phyloP scores from a whole-genome alignment of 37 sponge, comb jelly and placozoan species.

The Amphimedon queenslandica region DNA sequence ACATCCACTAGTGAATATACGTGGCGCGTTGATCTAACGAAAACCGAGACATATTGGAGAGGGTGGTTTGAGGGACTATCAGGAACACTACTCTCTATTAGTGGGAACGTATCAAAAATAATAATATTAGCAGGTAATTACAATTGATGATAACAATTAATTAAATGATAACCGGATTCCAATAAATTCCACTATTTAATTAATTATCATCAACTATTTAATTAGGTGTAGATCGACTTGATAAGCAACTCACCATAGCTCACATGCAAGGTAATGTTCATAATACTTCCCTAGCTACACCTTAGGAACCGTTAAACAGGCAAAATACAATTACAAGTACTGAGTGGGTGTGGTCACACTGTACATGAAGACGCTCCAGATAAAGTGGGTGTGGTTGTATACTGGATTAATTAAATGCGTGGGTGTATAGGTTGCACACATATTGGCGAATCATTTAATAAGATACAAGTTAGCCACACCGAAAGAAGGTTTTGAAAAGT shows the following conservation, averaged over 20 bases:
- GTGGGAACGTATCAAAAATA: slow-evolving; percentile 65
- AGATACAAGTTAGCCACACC: slow-evolving; percentile 59
- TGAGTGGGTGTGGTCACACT: slow-evolving; percentile 81
- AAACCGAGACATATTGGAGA: slow-evolving; percentile 77
- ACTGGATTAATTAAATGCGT: too few relatives aligned
- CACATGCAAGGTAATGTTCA: slow-evolving; percentile 96
- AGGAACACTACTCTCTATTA: slow-evolving; percentile 45
- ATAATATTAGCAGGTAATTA: slow-evolving; percentile 69
- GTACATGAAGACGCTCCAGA: slow-evolving; percentile 91
- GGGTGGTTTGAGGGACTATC: slow-evolving; percentile 89
- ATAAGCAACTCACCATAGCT: slow-evolving; percentile 82
- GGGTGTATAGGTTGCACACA: slow-evolving; percentile 62
- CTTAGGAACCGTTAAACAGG: too few relatives aligned
- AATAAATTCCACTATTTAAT: not conserved
- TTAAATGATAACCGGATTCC: not conserved
- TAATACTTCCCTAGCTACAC: too few relatives aligned
- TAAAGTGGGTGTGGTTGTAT: too few relatives aligned
- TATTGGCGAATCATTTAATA: slow-evolving; percentile 41
- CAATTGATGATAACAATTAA: not conserved
- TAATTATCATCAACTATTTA: not conserved
- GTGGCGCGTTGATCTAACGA: slow-evolving; percentile 80
- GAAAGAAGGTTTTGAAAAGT: slow-evolving; percentile 16
- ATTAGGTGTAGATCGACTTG: slow-evolving; percentile 80
- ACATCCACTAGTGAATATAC: slow-evolving; percentile 25
- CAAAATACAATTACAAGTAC: slow-evolving; percentile 71